phyloP scores from a whole-genome alignment of 1,140 invertebrate species.

The Dinoponera quadriceps region DNA sequence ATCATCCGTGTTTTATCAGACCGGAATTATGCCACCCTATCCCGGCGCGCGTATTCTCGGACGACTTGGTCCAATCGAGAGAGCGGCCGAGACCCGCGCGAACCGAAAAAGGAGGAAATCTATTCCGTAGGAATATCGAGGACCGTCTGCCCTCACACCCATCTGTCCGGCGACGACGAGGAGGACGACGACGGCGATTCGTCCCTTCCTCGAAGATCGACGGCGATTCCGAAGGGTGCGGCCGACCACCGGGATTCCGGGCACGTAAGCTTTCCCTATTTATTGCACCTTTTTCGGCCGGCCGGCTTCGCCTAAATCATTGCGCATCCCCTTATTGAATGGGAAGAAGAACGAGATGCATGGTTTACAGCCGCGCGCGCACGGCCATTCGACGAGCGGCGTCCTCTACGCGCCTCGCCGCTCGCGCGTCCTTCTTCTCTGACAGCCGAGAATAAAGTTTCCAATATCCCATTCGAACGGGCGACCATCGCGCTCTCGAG shows the following conservation, averaged over 20 bases:
- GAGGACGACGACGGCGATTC: conserved; percentile 51
- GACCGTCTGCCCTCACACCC: conserved; percentile 22
- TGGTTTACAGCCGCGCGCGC: conserved; percentile 77
- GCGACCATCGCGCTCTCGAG: conserved; percentile 16
- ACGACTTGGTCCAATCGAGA: conserved; percentile 72
- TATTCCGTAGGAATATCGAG: conserved; percentile 65
- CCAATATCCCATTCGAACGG: conserved; percentile 72
- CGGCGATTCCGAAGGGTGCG: conserved; percentile 58
- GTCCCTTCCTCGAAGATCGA: conserved; percentile 67
- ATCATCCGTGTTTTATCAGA: conserved; percentile 77
- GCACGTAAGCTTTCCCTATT: conserved; percentile 80
- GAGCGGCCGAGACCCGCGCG: conserved; percentile 33
- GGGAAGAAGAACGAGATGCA: conserved; percentile 73
- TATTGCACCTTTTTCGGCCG: conserved; percentile 79
- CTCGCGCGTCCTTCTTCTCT: conserved; percentile 41
- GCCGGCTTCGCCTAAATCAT: conserved; percentile 80
- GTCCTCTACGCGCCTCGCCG: conserved; percentile 6
- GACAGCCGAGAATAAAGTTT: conserved; percentile 73
- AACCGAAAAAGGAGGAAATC: conserved; percentile 61
- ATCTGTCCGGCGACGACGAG: conserved; percentile 23
- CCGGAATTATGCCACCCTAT: conserved; percentile 73
- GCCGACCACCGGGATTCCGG: conserved; percentile 72
- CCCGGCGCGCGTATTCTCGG: conserved; percentile 69
- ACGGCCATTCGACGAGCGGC: conserved; percentile 62
- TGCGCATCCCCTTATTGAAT: conserved; percentile 81